A percentile compares a stretch with the other conserved stretches of the same genome.
Evolutionary conservation across 2,797 vertebrate species (phyloP).

Genomic region (Artibeus lituratus): DNA sequence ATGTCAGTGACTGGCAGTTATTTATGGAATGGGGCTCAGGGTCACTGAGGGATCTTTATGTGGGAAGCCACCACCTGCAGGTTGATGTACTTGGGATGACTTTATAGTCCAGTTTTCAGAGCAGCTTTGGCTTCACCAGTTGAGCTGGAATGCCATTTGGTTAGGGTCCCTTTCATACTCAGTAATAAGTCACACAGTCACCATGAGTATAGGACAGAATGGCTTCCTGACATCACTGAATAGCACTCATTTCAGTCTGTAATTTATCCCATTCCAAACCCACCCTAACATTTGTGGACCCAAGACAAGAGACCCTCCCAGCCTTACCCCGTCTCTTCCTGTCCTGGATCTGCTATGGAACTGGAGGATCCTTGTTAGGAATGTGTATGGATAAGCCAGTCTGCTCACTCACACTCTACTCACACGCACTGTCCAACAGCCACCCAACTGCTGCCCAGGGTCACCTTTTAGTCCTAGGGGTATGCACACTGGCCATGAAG

Average conservation of each 20-base stretch:
- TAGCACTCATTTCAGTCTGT: not conserved
- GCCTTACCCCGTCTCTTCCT: not conserved
- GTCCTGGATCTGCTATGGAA: not conserved
- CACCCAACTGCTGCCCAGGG: not conserved
- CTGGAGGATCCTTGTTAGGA: not conserved
- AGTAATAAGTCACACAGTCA: not conserved
- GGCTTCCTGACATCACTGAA: not conserved
- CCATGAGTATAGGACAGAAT: not conserved
- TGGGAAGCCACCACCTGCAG: not conserved
- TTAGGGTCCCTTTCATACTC: not conserved
- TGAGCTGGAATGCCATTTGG: not conserved
- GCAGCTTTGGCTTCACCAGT: not conserved
- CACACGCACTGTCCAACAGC: not conserved
- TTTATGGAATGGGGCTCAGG: not conserved
- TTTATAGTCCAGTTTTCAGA: not conserved
- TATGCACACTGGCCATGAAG: not conserved
- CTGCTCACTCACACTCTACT: not conserved
- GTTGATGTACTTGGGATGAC: not conserved
- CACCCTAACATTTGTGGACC: not conserved
- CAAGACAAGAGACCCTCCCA: not conserved
- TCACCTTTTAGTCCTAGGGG: not conserved
- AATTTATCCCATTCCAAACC: not conserved
- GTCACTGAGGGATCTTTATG: not conserved
- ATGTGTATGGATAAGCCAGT: not conserved
- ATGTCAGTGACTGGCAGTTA: not conserved